phyloP scores from a whole-genome alignment of 2,888 invertebrate genomes.

The Teleogryllus oceanicus region DNA sequence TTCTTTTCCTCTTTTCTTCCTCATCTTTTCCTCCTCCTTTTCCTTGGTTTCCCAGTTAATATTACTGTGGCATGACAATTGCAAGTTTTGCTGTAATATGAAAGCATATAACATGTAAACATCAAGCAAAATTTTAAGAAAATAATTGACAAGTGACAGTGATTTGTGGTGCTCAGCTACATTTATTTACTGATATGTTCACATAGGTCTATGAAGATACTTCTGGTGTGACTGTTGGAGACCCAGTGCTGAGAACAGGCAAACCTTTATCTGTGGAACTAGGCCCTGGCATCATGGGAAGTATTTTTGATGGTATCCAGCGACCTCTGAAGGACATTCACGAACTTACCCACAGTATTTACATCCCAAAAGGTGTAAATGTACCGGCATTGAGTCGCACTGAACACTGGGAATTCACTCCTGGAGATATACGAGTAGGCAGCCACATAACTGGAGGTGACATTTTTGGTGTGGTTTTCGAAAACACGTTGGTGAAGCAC shows the following conservation, averaged over 20 bases:
- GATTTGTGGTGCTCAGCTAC: not conserved
- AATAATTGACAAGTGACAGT: not conserved
- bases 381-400: conserved; percentile 83
- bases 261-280: conserved; percentile 98
- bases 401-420: conserved; percentile 88
- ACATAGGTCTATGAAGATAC: conserved; percentile 84
- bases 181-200: not conserved
- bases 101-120: too few relatives aligned
- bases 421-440: conserved; percentile 80
- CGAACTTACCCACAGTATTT: conserved; percentile 91
- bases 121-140: not conserved
- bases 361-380: conserved; percentile 99
- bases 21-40: too few relatives aligned
- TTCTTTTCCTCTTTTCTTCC: too few relatives aligned
- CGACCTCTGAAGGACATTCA: conserved; percentile 95
- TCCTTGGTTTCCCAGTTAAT: too few relatives aligned
- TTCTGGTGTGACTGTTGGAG: conserved; percentile 98
- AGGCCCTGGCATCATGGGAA: conserved; percentile 98
- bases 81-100: too few relatives aligned
- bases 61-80: too few relatives aligned
- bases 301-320: conserved; percentile 99
- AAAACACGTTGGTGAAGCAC: conserved; percentile 97
- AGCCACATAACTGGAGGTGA: conserved; percentile 99
- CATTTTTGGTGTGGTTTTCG: conserved; percentile 91
- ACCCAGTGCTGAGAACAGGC: conserved; percentile 96